Evolutionary conservation across 2,797 vertebrate species (phyloP).

Genomic region (Notamacropus eugenii): DNA sequence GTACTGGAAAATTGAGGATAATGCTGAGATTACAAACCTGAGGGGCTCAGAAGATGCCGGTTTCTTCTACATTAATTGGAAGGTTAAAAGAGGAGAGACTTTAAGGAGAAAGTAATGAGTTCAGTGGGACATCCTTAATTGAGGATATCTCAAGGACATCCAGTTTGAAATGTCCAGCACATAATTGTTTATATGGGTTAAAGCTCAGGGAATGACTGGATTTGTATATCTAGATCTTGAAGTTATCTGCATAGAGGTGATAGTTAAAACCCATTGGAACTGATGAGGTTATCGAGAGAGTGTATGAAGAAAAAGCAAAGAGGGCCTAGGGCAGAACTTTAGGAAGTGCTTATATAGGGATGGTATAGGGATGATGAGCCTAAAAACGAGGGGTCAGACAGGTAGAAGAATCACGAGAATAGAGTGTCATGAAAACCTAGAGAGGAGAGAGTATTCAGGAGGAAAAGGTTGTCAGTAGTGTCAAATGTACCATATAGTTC

Average conservation of each 20-base stretch:
- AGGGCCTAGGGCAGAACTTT: not conserved
- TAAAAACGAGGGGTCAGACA: not conserved
- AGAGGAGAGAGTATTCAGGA: not conserved
- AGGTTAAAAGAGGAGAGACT: not conserved
- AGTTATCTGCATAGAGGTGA: not conserved
- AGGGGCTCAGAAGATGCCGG: not conserved
- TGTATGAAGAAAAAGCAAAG: not conserved
- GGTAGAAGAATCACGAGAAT: not conserved
- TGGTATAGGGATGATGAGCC: not conserved
- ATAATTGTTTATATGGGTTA: not conserved
- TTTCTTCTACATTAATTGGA: not conserved
- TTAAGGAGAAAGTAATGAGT: not conserved
- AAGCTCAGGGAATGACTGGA: not conserved
- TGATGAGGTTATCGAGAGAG: not conserved
- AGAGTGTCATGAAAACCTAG: not conserved
- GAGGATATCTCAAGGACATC: not conserved
- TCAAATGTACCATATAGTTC: no score
- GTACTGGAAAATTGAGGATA: not conserved
- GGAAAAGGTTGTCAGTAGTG: not conserved
- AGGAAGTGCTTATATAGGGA: not conserved
- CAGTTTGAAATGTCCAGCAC: not conserved
- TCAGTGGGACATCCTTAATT: not conserved
- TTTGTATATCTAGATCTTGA: not conserved
- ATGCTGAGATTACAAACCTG: not conserved
- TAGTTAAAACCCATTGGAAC: not conserved